A percentile compares a stretch with the other conserved stretches of the same genome.
Conservation (phyloP, 2,797 vertebrate genomes). For the Naso thynnoides region DNA sequence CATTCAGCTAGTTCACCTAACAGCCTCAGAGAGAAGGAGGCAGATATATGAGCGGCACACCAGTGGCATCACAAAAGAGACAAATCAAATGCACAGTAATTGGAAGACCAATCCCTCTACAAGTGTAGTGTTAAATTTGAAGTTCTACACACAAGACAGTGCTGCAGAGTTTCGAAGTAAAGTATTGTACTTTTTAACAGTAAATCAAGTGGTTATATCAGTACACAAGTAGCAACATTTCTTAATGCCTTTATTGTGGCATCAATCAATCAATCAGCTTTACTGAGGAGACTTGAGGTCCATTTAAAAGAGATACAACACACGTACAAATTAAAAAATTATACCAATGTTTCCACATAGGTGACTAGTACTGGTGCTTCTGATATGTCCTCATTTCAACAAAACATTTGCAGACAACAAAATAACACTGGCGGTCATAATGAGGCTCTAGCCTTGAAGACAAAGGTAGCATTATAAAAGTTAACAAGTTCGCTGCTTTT, state of each 20-base stretch:
- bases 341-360: too few relatives aligned
- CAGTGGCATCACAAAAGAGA: slow-evolving; percentile 9
- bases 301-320: too few relatives aligned
- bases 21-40: slow-evolving; percentile 30
- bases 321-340: too few relatives aligned
- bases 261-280: too few relatives aligned
- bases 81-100: slow-evolving; percentile 13
- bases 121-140: neutral
- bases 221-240: neutral
- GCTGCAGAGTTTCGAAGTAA: too few relatives aligned
- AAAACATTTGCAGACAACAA: neutral
- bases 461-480: neutral
- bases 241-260: neutral
- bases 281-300: too few relatives aligned
- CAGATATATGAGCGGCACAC: slow-evolving; percentile 20
- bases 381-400: neutral
- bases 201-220: too few relatives aligned
- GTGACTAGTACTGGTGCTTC: neutral
- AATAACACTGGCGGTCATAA: neutral
- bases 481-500: neutral
- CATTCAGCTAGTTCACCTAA: slow-evolving; percentile 45
- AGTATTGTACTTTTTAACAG: neutral
- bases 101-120: neutral
- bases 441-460: neutral
- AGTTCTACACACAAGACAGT: too few relatives aligned